phyloP scores from a whole-genome alignment of 2,797 vertebrate genomes.

The Neosilurus hyrtlii region DNA sequence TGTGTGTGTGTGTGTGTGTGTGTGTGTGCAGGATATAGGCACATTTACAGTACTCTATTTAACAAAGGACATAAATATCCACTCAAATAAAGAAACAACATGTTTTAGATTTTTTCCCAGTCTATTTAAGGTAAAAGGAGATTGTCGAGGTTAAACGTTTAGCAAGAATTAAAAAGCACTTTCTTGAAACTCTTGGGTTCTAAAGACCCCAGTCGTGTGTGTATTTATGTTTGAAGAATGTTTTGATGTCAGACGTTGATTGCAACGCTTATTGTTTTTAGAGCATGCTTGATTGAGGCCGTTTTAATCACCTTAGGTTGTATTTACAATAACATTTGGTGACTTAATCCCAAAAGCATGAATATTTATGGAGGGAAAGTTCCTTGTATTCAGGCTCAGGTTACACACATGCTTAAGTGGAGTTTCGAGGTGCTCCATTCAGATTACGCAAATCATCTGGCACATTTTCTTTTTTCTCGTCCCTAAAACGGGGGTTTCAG shows the following conservation, averaged over 20 bases:
- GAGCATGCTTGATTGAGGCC: not conserved
- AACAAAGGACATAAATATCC: not conserved
- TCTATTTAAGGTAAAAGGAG: not conserved
- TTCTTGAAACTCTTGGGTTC: not conserved
- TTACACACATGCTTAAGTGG: not conserved
- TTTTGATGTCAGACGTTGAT: not conserved
- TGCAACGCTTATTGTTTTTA: conserved; percentile 9
- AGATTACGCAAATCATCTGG: not conserved
- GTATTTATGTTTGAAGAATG: not conserved
- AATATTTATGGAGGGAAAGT: not conserved
- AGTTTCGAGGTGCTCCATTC: not conserved
- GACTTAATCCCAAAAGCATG: not conserved
- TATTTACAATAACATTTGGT: not conserved
- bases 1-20: too few species aligned
- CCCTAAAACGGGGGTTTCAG: not conserved
- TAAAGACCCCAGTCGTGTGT: not conserved
- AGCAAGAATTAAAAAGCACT: conserved; percentile 6
- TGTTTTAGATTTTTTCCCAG: conserved; percentile 7
- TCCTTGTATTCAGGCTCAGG: not conserved
- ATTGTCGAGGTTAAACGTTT: not conserved
- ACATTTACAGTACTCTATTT: not conserved
- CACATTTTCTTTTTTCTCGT: not conserved
- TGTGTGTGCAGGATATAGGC: conserved; percentile 39
- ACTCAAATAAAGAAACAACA: conserved; percentile 11
- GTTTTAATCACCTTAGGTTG: not conserved